These are phyloP conservation scores for Chrysolina oricalcia DNA, from an alignment of 2,888 invertebrate genomes.

Conservation along the genomic window DNA sequence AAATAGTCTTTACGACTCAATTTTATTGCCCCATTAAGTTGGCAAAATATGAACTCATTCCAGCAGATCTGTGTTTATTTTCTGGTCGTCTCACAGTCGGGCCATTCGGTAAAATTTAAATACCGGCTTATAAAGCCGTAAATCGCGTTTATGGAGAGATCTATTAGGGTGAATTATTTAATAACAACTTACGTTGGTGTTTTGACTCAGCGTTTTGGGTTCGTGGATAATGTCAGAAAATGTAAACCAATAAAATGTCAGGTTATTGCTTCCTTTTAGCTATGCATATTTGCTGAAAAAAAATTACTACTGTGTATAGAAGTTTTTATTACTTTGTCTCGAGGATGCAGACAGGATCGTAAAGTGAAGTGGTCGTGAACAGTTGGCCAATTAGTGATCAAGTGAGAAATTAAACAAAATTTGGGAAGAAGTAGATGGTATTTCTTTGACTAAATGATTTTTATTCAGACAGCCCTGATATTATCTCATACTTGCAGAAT, in stretches of 20 bases:
- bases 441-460: neutral
- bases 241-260: constrained; percentile 13
- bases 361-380: constrained; percentile 9
- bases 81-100: constrained; percentile 20
- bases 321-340: constrained; percentile 14
- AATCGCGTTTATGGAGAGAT: constrained; percentile 12
- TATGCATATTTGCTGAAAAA: neutral
- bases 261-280: neutral
- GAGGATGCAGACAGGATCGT: constrained; percentile 16
- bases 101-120: constrained; percentile 18
- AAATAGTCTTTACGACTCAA: constrained; percentile 26
- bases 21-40: constrained; percentile 31
- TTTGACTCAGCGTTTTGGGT: constrained; percentile 14
- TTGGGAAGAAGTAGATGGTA: neutral
- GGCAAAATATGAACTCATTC: constrained; percentile 37
- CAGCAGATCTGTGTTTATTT: constrained; percentile 25
- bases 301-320: neutral
- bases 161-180: constrained; percentile 21
- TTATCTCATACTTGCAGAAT: no score
- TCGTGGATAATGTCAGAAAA: neutral
- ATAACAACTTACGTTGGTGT: constrained; percentile 16
- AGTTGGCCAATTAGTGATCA: neutral
- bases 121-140: constrained; percentile 18
- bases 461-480: no score
- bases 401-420: neutral